Evolutionary conservation across 2,888 invertebrate genomes (phyloP).

Genomic region (Furcula furcula): DNA sequence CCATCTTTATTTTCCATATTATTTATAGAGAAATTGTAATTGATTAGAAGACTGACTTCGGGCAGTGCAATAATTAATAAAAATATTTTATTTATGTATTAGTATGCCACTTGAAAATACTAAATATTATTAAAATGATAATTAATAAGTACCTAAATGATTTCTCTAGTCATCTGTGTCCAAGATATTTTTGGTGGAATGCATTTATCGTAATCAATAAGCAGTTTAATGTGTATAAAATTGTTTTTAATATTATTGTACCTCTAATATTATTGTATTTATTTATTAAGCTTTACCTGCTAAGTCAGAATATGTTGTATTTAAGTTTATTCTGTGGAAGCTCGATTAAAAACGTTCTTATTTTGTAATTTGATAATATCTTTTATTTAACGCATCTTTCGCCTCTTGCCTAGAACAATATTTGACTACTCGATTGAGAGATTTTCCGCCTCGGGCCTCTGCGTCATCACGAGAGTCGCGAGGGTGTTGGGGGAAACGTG

Average conservation of each 20-base stretch:
- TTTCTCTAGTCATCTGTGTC: slow-evolving; percentile 31
- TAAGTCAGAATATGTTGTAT: slow-evolving; percentile 45
- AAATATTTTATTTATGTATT: slow-evolving; percentile 9
- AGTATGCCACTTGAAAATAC: slow-evolving; percentile 7
- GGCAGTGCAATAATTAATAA: slow-evolving; percentile 69
- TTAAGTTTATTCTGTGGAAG: slow-evolving; percentile 32
- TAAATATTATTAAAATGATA: slow-evolving; percentile 6
- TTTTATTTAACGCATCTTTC: no score
- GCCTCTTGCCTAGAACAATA: no score
- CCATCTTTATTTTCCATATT: slow-evolving; percentile 9
- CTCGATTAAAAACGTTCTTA: slow-evolving; percentile 61
- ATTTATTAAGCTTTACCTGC: slow-evolving; percentile 7
- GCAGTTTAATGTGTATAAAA: slow-evolving; percentile 8
- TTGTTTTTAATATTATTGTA: slow-evolving; percentile 18
- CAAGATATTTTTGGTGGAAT: slow-evolving; percentile 15
- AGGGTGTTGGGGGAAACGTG: no score
- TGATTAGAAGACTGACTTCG: slow-evolving; percentile 66
- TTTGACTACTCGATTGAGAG: no score
- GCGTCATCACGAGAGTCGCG: no score
- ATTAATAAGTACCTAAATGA: slow-evolving; percentile 4
- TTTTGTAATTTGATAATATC: slow-evolving; percentile 57
- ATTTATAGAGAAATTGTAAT: slow-evolving; percentile 2
- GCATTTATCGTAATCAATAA: slow-evolving; percentile 27
- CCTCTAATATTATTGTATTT: slow-evolving; percentile 22
- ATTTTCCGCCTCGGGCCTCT: no score